Evolutionary conservation across 2,113 vertebrate species (phyloP).

Genomic region (Phyllostomus hastatus): DNA sequence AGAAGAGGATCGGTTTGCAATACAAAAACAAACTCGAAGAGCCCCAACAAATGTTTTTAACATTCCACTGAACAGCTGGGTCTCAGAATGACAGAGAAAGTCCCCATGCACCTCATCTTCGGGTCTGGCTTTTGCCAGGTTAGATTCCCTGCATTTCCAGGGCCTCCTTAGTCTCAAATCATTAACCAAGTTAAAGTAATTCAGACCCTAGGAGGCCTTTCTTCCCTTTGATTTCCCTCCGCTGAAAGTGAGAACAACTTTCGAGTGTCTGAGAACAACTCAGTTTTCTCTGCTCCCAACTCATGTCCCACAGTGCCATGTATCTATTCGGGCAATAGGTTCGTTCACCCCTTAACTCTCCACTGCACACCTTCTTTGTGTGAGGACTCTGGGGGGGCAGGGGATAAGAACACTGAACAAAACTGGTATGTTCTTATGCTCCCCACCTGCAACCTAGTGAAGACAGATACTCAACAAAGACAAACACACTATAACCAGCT

Average conservation of each 20-base stretch:
- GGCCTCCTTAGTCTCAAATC: not conserved
- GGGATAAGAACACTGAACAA: not conserved
- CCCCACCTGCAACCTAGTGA: not conserved
- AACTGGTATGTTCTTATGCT: not conserved
- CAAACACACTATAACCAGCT: not conserved
- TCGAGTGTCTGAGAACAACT: not conserved
- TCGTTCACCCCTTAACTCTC: not conserved
- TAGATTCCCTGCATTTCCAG: not conserved
- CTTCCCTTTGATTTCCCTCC: not conserved
- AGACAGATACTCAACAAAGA: not conserved
- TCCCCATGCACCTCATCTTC: not conserved
- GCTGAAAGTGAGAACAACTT: constrained; percentile 6
- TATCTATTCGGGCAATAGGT: not conserved
- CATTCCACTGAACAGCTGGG: not conserved
- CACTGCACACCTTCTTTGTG: not conserved
- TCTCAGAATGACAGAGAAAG: not conserved
- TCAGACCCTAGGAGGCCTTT: not conserved
- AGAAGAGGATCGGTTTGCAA: not conserved
- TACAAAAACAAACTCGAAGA: not conserved
- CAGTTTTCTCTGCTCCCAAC: not conserved
- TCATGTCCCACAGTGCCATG: not conserved
- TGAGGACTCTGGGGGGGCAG: not conserved
- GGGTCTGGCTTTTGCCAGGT: not conserved
- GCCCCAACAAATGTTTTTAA: not conserved
- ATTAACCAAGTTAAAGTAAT: not conserved